Base-by-base conservation (phyloP, 2,888 invertebrate genomes). In the Hoplodrina ambigua region DNA sequence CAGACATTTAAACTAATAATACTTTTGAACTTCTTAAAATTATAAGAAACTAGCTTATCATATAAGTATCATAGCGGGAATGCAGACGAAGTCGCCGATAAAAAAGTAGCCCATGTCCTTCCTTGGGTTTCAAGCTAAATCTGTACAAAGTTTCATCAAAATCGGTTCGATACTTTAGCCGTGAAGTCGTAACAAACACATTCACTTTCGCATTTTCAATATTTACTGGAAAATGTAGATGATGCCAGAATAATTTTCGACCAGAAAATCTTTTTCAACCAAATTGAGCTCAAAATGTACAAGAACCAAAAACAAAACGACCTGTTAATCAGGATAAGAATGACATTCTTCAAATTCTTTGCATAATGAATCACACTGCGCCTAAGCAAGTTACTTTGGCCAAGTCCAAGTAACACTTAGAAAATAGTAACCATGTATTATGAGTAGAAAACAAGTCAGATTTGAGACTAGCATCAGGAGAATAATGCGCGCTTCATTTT, bases 401-500 rank as follows among this genome's bases (percentile, higher is more conserved):
- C 5, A 13, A 33, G 11, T 15, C 15, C 25, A 61, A 54, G 4
- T 17, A 57, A 44, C 4, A 25, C 13, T 15, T 30, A n/a, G 13
- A 5, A 3, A 15, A 25, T 37, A 41, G 17, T 4, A 37, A 52
- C 19, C 10, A 15, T 30, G 25, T 20, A 46, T 15, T 11, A 6
- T 13, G 7, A 19, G 20, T 13, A 63, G 19, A 53, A 30, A 50
- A 25, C 4, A n/a, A 5, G 19, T 5, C 19, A 20, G 46, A 37
- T 15, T 54, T 50, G 3, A 50, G 64, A 58, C 25, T 65, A 66
- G 15, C 30, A 41, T 37, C 20, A 59, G 17, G 33, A 71, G 59
- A 46, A 69, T 72, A 76, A 65, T 60, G 71, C 62, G 50, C 70
- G 74, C 67, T 69, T 72, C 66, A 71, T 62, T 66, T 52, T 41